Conservation (phyloP, 35 echinoderm and acorn worm species). For the Stichopus chloronotus region DNA sequence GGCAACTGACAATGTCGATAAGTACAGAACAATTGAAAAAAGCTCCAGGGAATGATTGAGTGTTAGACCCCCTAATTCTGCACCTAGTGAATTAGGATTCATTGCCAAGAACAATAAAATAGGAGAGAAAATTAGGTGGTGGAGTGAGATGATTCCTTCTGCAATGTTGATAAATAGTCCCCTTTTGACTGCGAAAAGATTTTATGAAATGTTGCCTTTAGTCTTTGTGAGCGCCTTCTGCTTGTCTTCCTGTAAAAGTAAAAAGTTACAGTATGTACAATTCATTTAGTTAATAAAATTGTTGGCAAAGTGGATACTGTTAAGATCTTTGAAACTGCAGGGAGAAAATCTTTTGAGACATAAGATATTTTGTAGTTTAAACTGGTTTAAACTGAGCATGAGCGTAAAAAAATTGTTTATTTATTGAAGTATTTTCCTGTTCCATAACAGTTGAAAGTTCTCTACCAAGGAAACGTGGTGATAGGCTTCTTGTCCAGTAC, state of each 20-base stretch:
- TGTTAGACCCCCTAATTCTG: too few relatives aligned
- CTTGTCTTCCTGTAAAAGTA: too few relatives aligned
- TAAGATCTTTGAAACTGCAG: background rate
- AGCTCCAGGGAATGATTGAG: too few relatives aligned
- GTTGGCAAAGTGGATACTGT: background rate
- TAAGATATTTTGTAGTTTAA: background rate
- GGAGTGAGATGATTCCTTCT: background rate
- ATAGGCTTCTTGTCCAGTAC: conserved; percentile 1
- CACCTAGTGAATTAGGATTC: too few relatives aligned
- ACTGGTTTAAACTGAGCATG: background rate
- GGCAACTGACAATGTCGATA: too few relatives aligned
- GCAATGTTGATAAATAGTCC: background rate
- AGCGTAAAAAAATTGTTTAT: background rate
- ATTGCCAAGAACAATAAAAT: too few relatives aligned
- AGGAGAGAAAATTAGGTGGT: background rate
- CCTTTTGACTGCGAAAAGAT: background rate
- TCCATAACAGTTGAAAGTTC: background rate
- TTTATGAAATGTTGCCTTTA: too few relatives aligned
- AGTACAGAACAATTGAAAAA: too few relatives aligned
- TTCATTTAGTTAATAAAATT: background rate
- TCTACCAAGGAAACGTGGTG: conserved; percentile 33
- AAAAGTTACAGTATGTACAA: too few relatives aligned
- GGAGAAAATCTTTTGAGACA: background rate
- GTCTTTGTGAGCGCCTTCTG: too few relatives aligned
- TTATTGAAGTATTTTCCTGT: background rate